Evolutionary conservation across 2,113 vertebrate species (phyloP).

Genomic region (Theropithecus gelada): DNA sequence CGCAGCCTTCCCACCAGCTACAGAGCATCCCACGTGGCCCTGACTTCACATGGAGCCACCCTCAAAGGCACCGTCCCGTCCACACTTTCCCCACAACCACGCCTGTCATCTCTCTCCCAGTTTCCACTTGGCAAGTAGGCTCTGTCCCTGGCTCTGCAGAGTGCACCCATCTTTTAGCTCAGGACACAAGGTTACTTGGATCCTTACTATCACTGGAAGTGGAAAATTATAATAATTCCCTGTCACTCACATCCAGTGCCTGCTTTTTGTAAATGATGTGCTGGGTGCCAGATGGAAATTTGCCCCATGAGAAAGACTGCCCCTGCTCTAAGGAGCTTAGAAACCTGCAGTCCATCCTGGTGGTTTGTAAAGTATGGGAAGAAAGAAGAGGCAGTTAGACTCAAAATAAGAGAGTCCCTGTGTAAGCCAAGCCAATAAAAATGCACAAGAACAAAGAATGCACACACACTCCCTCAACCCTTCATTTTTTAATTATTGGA

Average conservation of each 20-base stretch:
- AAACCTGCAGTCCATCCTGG: not conserved
- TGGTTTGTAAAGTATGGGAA: not conserved
- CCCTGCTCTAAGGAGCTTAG: not conserved
- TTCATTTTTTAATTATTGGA: not conserved
- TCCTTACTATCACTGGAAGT: not conserved
- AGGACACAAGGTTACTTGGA: not conserved
- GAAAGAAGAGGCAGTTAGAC: not conserved
- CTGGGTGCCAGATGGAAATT: not conserved
- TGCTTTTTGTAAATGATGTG: not conserved
- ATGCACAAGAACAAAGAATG: not conserved
- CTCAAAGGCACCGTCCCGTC: not conserved
- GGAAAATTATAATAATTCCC: not conserved
- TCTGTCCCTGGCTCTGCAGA: not conserved
- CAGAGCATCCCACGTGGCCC: fast-evolving
- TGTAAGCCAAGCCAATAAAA: not conserved
- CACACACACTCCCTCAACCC: not conserved
- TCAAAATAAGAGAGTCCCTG: not conserved
- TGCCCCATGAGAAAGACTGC: not conserved
- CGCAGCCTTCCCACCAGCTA: not conserved
- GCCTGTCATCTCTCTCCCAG: not conserved
- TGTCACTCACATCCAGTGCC: not conserved
- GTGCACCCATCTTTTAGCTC: not conserved
- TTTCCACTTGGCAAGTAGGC: not conserved
- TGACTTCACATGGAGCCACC: not conserved
- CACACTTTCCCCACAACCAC: not conserved